Evolutionary conservation across 2,888 invertebrate genomes (phyloP), one percentile per base, ranked within the genome.

Genomic region (Spodoptera picta): DNA sequence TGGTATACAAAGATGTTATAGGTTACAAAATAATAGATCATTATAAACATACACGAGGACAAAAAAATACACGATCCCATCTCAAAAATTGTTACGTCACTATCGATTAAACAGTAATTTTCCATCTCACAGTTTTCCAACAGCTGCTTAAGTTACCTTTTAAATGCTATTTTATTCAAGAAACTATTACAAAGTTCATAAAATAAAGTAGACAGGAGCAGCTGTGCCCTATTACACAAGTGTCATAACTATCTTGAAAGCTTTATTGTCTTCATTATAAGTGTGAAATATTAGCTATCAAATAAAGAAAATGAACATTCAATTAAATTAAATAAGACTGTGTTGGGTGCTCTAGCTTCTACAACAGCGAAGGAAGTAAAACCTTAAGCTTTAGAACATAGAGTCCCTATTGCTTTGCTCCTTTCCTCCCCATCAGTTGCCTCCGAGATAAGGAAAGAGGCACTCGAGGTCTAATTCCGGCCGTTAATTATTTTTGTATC

Each of bases 261-360:
- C 57, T 59, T 69, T 66, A 71, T 74, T 66, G 65, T 71, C 69
- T 63, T 73, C 71, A 71, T 68, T 71, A 75, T 52, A 54, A 66
- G 69, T 71, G 66, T 75, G 75, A 80, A 80, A 80, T 79, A 79
- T 79, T 77, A 77, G 72, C 72, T 69, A 73, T 80, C 77, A 76
- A 80, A 79, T 77, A 74, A 79, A 79, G 74, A 77, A 79, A 80
- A 79, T 72, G 80, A 77, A 80, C 75, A 70, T 77, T 79, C 77
- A 80, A 80, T 80, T 77, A 75, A 77, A 80, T 75, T 72, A 73
- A 73, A 77, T 72, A 74, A 69, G 56, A 69, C 44, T 14, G 36
- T 59, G 55, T 51, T 55, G 50, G 65, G 45, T 10, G 65, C 36
- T 48, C 43, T 69, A 74, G 60, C 60, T 66, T 66, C 52, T 56